Evolutionary conservation across 1,140 invertebrate genomes (phyloP), one percentile per base, ranked within the genome.

Genomic region (Hetaerina americana): DNA sequence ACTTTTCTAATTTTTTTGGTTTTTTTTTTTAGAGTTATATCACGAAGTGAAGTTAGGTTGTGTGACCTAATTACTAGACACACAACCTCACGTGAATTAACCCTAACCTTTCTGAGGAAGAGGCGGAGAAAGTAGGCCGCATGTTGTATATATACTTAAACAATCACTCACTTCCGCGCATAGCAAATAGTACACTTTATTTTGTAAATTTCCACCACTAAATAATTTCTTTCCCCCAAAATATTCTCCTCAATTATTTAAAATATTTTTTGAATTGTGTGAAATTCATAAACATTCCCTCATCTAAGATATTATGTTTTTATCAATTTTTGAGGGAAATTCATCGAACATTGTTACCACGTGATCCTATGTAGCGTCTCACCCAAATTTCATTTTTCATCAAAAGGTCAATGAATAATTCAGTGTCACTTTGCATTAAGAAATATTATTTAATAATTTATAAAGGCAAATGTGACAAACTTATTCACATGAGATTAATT

Each of bases 1-100:
- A 80, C 82, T 82, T 83, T 84, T 87, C 85, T 84, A 66, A 84
- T 82, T 84, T 86, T 88, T 88, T 88, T 89, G 86, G 86, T 85
- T 85, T 84, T 87, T n/a, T n/a, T 87, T 89, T 87, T 88, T 86
- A 84, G 82, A 85, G 86, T 89, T 90, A 88, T 85, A 87, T 87
- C 87, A 88, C 87, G 85, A 87, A 85, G 87, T 87, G 84, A 81
- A 82, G 82, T 87, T 89, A 87, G 88, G 89, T 90, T 90, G 90
- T 90, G 89, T 89, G 87, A 87, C 87, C 88, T 88, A 85, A 85
- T 84, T 81, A 81, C 79, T 75, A 80, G 80, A 81, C 78, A 85
- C 83, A 85, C 83, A 85, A 84, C 83, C 85, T 79, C 85, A 84
- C 84, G 81, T 83, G 80, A 81, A 84, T 79, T 81, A 81, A 82